phyloP scores from a whole-genome alignment of 2,888 invertebrate species.

The Xylocampa areola region DNA sequence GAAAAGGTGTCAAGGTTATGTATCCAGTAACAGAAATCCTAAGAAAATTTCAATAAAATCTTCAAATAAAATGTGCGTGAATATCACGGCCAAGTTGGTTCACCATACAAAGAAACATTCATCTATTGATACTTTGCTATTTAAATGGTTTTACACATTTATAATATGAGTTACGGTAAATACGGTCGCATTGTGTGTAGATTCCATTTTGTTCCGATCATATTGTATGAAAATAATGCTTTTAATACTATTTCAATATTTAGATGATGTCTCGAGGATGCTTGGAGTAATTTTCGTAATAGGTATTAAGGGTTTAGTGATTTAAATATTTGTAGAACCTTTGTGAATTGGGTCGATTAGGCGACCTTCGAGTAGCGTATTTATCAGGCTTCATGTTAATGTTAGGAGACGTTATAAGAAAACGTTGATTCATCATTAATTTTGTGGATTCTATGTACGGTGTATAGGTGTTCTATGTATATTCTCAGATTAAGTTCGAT shows the following conservation, averaged over 20 bases:
- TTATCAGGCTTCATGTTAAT: background rate
- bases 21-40: conserved; percentile 42
- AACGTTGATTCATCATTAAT: too few species aligned
- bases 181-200: conserved; percentile 79
- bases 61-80: conserved; percentile 87
- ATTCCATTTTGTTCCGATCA: conserved; percentile 82
- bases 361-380: conserved; percentile 1
- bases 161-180: conserved; percentile 88
- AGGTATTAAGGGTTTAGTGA: conserved; percentile 56
- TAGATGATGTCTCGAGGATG: conserved; percentile 74
- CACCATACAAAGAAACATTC: conserved; percentile 88
- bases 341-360: conserved; percentile 33
- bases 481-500: background rate
- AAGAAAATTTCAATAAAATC: conserved; percentile 66
- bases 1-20: conserved; percentile 15
- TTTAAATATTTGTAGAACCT: conserved; percentile 50
- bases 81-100: conserved; percentile 88
- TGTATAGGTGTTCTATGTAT: too few species aligned
- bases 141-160: conserved; percentile 90
- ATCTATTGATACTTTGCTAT: conserved; percentile 87
- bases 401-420: conserved; percentile 1
- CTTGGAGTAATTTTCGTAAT: conserved; percentile 61
- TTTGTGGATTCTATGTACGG: too few species aligned
- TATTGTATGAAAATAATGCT: conserved; percentile 88
- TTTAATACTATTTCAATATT: conserved; percentile 87